Base-by-base conservation (phyloP, 2,113 vertebrate species). In the Xerus inauris region DNA sequence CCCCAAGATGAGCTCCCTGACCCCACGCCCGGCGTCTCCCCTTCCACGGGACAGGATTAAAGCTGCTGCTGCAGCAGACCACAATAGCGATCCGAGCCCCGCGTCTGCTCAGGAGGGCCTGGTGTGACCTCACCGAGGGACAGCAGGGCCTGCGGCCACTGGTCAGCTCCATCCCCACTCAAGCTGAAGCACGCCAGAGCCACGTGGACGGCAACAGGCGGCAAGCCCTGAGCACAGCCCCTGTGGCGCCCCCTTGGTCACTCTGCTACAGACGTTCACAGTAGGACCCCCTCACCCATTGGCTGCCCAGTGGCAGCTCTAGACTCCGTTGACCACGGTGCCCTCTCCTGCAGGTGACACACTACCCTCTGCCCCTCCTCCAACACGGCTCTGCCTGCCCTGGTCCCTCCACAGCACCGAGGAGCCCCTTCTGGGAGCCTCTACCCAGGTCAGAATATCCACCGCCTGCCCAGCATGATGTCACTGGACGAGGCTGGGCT, bases 381-480 rank as follows among this genome's bases (percentile, higher is more conserved):
- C n/a, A 17, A 16, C 0, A 0, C 1, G 32, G 17, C 40, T 20
- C 49, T 14, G 30, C 4, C 10, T 3, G 0, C n/a, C 49, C 28
- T 26, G 30, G 20, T 22, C 20, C 28, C 59, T 20, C 83, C 28
- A 22, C 47, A 11, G 6, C 40, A 4, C 45, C 26, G 5, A 42
- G 22, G 67, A 47, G 3, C 47, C 92, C 67, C 69, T 82, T 96
- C 97, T 89, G 3, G 45, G 67, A 94, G 67, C 65, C 73, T 87
- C 6, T 8, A 47, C 54, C 84, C 93, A 11, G 71, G 96, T 98
- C 97, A 96, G 94, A 67, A 22, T 20, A 38, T 45, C 96, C 89
- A 54, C 94, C 22, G 93, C 76, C 98, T 96, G 92, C 92, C 97
- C 96, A 94, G 96, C 75, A 82, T 98, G 98, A 98, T 95, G 97